Conservation (phyloP, 1,140 invertebrate genomes). For the Vanessa tameamea region DNA sequence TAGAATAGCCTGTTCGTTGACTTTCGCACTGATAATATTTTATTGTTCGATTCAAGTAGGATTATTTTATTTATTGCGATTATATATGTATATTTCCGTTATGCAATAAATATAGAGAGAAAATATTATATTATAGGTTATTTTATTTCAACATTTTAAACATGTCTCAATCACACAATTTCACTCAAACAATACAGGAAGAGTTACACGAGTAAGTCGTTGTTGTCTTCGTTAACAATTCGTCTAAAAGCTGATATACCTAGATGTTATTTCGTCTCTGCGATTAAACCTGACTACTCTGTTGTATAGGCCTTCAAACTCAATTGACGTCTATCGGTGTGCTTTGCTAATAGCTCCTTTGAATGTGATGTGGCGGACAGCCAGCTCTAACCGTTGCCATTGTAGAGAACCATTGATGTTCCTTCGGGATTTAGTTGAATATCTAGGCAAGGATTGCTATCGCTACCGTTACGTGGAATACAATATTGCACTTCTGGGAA, state of each 20-base stretch:
- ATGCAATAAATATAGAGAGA: too few relatives aligned
- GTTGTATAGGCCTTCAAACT: conserved; percentile 25
- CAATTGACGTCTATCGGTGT: conserved; percentile 65
- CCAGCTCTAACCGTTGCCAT: conserved; percentile 42
- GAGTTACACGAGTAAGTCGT: too few relatives aligned
- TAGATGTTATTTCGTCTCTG: not conserved
- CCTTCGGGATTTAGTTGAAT: conserved; percentile 62
- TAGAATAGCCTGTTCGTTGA: conserved; percentile 3
- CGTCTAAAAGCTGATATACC: not conserved
- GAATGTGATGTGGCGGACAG: conserved; percentile 59
- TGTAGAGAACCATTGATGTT: conserved; percentile 56
- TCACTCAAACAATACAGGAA: too few relatives aligned
- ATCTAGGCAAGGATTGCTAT: conserved; percentile 44
- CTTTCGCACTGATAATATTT: not conserved
- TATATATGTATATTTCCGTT: too few relatives aligned
- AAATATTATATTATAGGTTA: too few relatives aligned
- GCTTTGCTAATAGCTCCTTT: conserved; percentile 66
- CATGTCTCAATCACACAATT: too few relatives aligned
- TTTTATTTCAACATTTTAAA: too few relatives aligned
- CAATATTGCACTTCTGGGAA: not conserved
- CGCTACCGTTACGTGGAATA: conserved; percentile 3
- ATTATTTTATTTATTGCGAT: not conserved
- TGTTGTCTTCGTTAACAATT: not conserved
- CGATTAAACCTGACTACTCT: conserved; percentile 6
- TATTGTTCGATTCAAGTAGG: not conserved